Evolutionary conservation across 2,113 vertebrate species (phyloP), one percentile per base, ranked within the genome.

Genomic region (Corydoras maculifer): DNA sequence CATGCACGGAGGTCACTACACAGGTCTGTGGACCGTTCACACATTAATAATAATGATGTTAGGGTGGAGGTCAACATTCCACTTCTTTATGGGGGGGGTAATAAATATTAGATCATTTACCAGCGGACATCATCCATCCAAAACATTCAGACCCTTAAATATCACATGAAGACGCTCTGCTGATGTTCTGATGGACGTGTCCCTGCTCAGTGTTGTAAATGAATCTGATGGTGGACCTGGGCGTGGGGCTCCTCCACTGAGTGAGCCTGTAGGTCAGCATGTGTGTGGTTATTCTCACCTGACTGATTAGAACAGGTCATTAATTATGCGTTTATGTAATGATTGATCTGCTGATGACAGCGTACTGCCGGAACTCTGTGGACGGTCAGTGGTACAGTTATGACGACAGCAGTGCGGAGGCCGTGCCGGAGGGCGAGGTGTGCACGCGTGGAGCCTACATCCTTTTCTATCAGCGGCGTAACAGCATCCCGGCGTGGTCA

Each of bases 1-100:
- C 72, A 91, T 99, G 92, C 96, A 98, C 64, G 94, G 95, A 0
- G 96, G 96, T 30, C 96, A 98, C 82, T 98, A 98, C 87, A 99
- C 96, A 72, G 96, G 95, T 96, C 79, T 29, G 3, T 51, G 35
- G 18, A 32, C 14, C 4, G n/a, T 25, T 25, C 18, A 25, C 18
- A 25, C 18, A 25, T 25, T 25, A 25, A 25, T 25, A 25, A 25
- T 25, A 1, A 25, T 25, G 18, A 25, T 2, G 18, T 25, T 25
- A 25, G 18, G 18, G 18, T 25, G 18, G 18, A 25, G 18, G 18
- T 25, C 18, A 25, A 25, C 18, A 25, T 25, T 25, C 18, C 18
- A 25, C 18, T 25, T 25, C 18, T 25, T 25, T 25, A 25, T 25
- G 18, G 18, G 18, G 18, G 18, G 18, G 18, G 18, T 25, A 25